Evolutionary conservation across 1,140 invertebrate species (phyloP).

Genomic region (Apocrypta bakeri): DNA sequence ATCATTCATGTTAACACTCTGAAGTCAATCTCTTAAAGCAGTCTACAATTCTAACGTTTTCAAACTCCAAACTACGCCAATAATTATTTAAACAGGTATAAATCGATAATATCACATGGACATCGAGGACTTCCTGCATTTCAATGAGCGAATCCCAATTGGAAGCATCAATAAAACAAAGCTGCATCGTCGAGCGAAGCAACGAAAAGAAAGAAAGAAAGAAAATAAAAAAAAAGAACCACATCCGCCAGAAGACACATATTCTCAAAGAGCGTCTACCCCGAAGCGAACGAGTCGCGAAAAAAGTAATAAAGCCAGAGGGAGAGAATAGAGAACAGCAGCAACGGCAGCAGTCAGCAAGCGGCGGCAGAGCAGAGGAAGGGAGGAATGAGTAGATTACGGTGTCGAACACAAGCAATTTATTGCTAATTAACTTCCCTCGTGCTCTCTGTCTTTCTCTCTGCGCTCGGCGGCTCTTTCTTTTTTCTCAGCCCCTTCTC

Average conservation of each 20-base stretch:
- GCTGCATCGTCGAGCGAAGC: no score
- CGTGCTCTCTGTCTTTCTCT: slow-evolving; percentile 21
- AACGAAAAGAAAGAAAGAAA: neutral
- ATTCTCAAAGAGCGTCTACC: slow-evolving; percentile 46
- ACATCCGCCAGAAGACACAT: slow-evolving; percentile 24
- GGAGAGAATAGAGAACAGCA: slow-evolving; percentile 42
- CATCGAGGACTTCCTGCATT: slow-evolving; percentile 45
- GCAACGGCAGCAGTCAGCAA: neutral
- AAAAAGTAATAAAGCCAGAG: slow-evolving; percentile 40
- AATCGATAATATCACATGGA: no score
- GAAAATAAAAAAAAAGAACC: neutral
- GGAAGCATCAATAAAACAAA: slow-evolving; percentile 46
- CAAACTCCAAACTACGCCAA: no score
- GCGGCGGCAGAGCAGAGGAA: neutral
- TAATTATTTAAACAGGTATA: no score
- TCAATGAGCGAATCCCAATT: slow-evolving; percentile 45
- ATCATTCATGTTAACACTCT: no score
- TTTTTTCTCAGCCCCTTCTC: neutral
- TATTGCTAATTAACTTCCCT: slow-evolving; percentile 61
- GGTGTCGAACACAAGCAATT: slow-evolving; percentile 58
- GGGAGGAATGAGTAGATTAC: slow-evolving; percentile 51
- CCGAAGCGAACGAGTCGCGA: slow-evolving; percentile 38
- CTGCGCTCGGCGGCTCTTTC: neutral
- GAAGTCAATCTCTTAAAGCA: no score
- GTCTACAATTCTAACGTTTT: no score